A percentile compares a stretch with the other conserved stretches of the same genome.
Evolutionary conservation across 2,888 invertebrate species (phyloP).

Genomic region (Cosmia trapezina): DNA sequence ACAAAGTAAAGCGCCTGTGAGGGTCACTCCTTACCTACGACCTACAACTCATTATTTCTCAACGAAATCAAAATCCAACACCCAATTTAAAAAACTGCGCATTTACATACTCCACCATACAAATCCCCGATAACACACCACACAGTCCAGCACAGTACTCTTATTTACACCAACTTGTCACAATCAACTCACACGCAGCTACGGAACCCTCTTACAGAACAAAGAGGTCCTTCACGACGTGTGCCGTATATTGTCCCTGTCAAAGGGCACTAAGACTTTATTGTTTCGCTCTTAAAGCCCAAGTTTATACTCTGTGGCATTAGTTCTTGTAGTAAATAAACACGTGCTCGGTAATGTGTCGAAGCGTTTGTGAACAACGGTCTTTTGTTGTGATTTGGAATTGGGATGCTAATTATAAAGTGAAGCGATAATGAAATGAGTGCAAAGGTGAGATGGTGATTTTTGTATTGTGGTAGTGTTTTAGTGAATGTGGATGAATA

Average conservation of each 20-base stretch:
- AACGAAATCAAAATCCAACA: not conserved
- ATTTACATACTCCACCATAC: not conserved
- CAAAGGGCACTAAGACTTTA: constrained; percentile 75
- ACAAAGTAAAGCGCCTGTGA: too few relatives aligned
- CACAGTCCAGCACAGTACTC: constrained; percentile 25
- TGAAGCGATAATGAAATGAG: not conserved
- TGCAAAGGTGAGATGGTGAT: not conserved
- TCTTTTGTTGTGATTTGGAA: constrained; percentile 13
- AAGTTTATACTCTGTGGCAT: constrained; percentile 42
- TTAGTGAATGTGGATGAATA: not conserved
- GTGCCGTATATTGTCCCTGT: constrained; percentile 79
- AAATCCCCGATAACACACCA: constrained; percentile 3
- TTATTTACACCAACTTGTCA: constrained; percentile 45
- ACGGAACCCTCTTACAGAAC: constrained; percentile 72
- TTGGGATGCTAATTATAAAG: not conserved
- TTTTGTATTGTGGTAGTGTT: not conserved
- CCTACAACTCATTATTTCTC: too few relatives aligned
- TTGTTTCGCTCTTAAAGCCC: constrained; percentile 73
- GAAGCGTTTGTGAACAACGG: constrained; percentile 2
- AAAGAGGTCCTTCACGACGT: constrained; percentile 70
- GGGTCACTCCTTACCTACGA: too few relatives aligned
- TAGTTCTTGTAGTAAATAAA: constrained; percentile 36
- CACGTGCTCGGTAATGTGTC: constrained; percentile 50
- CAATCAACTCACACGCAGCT: constrained; percentile 36
- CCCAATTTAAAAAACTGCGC: constrained; percentile 10